Evolutionary conservation across 2,113 vertebrate genomes (phyloP), one percentile per base, ranked within the genome.

Genomic region (Redunca redunca): DNA sequence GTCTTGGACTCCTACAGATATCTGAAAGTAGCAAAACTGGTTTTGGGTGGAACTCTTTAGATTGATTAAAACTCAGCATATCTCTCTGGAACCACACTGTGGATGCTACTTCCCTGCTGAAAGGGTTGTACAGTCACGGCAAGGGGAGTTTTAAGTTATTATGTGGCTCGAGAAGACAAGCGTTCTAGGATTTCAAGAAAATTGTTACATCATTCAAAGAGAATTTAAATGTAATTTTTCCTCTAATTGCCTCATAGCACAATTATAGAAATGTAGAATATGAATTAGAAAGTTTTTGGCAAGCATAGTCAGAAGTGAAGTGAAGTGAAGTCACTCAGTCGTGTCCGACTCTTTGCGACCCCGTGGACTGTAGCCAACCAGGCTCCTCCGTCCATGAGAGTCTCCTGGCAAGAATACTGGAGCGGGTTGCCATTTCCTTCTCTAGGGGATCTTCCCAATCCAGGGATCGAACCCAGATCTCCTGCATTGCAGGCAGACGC

Each of bases 81-180:
- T 48, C 8, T n/a, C 11, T 80, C 9, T 46, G 13, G 21, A 91
- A 81, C 53, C 40, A 57, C 23, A 30, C 33, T 36, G 4, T 48
- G 25, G 74, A 46, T 6, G 19, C 13, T 36, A 6, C 30, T 28
- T 62, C 26, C 33, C 48, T 82, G 13, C 62, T 67, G 40, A 46
- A 52, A 40, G 19, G 62, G 52, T 19, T 50, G 40, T 43, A 13
- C 23, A 53, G 46, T 83, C 28, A 21, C 30, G 46, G n/a, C 25
- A 74, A 46, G 82, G 21, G 2, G 16, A 11, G 9, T 86, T 96
- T 92, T 55, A 36, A 58, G 36, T 58, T 84, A 40, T 74, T 48
- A 33, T 77, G 71, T 82, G 48, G 53, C 43, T 53, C 30, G 64
- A 90, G 91, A 77, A 90, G 91, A 74, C 25, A 23, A 40, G 17